Conservation (phyloP, 2,797 vertebrate genomes). For the Helarctos malayanus region DNA sequence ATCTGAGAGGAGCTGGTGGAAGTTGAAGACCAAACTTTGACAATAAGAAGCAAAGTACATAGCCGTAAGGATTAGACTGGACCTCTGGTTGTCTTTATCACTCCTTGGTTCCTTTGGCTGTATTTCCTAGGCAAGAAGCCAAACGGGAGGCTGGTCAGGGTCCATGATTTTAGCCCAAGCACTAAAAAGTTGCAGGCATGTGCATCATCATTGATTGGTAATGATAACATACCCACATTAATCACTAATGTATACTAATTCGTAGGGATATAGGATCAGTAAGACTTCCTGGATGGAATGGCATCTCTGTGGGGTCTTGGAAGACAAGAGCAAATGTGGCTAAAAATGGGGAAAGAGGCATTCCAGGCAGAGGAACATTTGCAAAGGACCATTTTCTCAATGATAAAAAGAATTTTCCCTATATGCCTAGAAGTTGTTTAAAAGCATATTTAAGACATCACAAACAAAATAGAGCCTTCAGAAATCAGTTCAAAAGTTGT, state of each 20-base stretch:
- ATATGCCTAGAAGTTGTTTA: neutral
- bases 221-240: neutral
- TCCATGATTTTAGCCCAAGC: neutral
- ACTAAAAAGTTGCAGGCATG: neutral
- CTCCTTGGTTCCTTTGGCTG: neutral
- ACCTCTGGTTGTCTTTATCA: accelerated
- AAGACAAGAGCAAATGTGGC: neutral
- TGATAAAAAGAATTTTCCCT: neutral
- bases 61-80: too few relatives aligned
- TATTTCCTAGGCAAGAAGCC: neutral
- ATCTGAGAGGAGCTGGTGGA: neutral
- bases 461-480: neutral
- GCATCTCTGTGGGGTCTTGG: neutral
- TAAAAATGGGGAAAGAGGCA: neutral
- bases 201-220: neutral
- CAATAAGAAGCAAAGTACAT: neutral
- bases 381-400: neutral
- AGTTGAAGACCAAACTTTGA: neutral
- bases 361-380: neutral
- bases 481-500: neutral
- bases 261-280: neutral
- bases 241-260: neutral
- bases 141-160: neutral
- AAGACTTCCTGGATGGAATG: neutral
- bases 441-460: neutral